Base-by-base conservation (phyloP, 2,888 invertebrate species). In the Trichogramma dendrolimi region DNA sequence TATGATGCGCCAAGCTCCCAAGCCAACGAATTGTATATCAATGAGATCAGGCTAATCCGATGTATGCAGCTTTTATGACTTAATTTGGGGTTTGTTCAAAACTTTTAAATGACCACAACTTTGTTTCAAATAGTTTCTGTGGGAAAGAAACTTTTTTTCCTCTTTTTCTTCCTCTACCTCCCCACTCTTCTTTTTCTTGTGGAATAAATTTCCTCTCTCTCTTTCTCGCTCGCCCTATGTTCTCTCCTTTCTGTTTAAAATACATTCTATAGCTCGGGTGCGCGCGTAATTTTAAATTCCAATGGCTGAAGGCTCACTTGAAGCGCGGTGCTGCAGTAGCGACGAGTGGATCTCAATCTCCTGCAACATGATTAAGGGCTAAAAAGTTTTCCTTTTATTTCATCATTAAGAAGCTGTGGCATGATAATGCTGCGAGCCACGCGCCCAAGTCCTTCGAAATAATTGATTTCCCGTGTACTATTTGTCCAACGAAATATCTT, bases 101-200 rank as follows among this genome's bases (percentile, higher is more conserved):
- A 61, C 53, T 61, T 64, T 64, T 64, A 64, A 64, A 61, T 61
- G 53, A 64, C 53, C 61, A n/a, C 61, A 61, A 63, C 56, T 61
- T 58, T 58, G 56, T 64, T 61, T 63, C 56, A 53, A 61, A 55
- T 64, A 58, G 61, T 64, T 64, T 58, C 46, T 61, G 48, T 53
- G 48, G 40, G 11, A 39, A 40, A 39, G 40, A 43, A 5, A 59
- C 48, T 60, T 56, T 61, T 64, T 61, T 61, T 50, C 46, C 7
- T 27, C 27, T 27, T 3, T 27, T 3, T 27, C 27, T 27, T 27
- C 27, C 27, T 27, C 27, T 27, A 27, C 27, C 27, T 27, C 27
- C 27, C 27, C 27, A 27, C 27, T 27, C 48, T 60, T 56, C 59
- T 64, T 61, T 61, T 50, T 40, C 7, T 39, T n/a, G 38, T 41